Conservation (phyloP, 2,113 vertebrate genomes). For the Plectropomus leopardus region DNA sequence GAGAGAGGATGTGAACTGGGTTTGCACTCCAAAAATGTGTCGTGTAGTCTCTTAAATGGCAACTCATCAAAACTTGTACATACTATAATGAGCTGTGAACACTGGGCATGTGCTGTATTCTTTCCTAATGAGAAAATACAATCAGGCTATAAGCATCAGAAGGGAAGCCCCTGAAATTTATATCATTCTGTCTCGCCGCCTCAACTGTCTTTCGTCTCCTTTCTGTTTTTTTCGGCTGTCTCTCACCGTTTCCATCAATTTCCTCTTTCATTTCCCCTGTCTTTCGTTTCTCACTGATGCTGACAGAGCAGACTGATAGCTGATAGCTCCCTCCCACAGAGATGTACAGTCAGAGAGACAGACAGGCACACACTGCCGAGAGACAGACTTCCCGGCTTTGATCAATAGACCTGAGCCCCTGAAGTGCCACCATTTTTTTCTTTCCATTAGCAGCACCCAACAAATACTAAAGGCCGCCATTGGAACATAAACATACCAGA, state of each 20-base stretch:
- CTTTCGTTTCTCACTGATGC: conserved; percentile 42
- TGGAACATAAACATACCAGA: conserved; percentile 6
- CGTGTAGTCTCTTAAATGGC: not conserved
- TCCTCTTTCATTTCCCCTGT: conserved; percentile 41
- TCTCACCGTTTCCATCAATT: conserved; percentile 52
- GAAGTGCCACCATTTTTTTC: conserved; percentile 30
- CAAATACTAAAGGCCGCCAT: conserved; percentile 4
- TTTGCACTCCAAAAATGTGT: conserved; percentile 3
- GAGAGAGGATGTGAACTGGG: not conserved
- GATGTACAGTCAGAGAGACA: conserved; percentile 4
- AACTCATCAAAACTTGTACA: conserved; percentile 23
- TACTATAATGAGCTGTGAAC: conserved; percentile 22
- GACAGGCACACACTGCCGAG: conserved; percentile 39
- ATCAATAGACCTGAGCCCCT: conserved; percentile 53
- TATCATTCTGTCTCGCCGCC: conserved; percentile 28
- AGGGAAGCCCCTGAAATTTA: conserved; percentile 51
- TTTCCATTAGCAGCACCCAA: conserved; percentile 24
- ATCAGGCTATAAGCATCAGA: conserved; percentile 36
- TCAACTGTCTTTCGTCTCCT: conserved; percentile 47
- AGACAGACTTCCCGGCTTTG: conserved; percentile 47
- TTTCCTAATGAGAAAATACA: conserved; percentile 49
- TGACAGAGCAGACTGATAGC: conserved; percentile 59
- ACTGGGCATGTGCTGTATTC: conserved; percentile 24
- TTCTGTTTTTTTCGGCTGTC: conserved; percentile 1
- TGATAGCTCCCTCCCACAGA: conserved; percentile 35